Evolutionary conservation across 30 jellyfish, hydroid and myxozoan genomes (phyloP).

Genomic region (Phacellophora camtschatica): DNA sequence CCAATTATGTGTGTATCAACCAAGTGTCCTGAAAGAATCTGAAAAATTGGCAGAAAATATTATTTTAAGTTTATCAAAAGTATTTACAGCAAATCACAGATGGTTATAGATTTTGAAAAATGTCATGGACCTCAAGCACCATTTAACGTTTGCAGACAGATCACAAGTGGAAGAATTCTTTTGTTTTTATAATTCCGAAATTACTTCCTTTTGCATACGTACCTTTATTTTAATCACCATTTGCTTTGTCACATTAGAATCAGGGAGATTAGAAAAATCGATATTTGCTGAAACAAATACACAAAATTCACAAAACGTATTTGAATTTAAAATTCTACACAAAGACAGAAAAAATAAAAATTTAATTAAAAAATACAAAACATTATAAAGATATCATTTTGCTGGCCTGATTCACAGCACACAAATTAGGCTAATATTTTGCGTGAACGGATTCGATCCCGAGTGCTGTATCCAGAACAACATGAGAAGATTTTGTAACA

Average conservation of each 20-base stretch:
- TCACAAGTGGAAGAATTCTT: too few species aligned
- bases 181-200: too few species aligned
- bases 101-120: too few species aligned
- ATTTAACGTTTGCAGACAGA: too few species aligned
- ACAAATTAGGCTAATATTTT: neutral
- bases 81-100: neutral
- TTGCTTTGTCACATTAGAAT: neutral
- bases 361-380: neutral
- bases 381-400: too few species aligned
- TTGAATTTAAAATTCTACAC: neutral
- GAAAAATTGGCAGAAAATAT: neutral
- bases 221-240: constrained; percentile 41
- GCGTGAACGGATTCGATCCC: neutral
- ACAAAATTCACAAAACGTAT: neutral
- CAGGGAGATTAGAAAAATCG: neutral
- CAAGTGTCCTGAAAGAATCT: constrained; percentile 74
- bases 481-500: neutral
- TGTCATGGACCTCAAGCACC: too few species aligned
- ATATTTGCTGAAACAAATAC: neutral
- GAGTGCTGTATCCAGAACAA: neutral
- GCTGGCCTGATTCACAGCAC: too few species aligned
- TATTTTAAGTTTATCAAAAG: neutral
- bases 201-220: neutral
- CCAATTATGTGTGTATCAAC: constrained; percentile 61
- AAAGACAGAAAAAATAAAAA: too few species aligned